Conservation (phyloP, 2,797 vertebrate species). For the Moxostoma hubbsi region DNA sequence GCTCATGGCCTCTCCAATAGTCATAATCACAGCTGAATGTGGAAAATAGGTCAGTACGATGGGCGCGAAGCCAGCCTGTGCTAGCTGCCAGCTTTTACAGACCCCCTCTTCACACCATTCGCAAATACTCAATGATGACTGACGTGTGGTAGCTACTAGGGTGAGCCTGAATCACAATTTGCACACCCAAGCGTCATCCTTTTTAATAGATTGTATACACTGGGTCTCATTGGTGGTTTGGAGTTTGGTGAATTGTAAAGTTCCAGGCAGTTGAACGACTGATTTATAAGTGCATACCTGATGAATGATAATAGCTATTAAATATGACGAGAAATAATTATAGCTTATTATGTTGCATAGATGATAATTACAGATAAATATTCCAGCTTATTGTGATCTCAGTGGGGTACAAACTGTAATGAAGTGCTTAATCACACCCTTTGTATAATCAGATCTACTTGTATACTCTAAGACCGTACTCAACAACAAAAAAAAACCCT, state of each 20-base stretch:
- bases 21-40: slow-evolving; percentile 60
- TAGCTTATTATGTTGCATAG: slow-evolving; percentile 22
- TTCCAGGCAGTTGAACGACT: neutral
- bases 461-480: neutral
- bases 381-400: slow-evolving; percentile 29
- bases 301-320: slow-evolving; percentile 39
- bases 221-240: neutral
- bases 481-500: neutral
- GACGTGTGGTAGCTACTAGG: slow-evolving; percentile 13
- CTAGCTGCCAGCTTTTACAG: slow-evolving; percentile 26
- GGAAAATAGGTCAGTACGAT: slow-evolving; percentile 64
- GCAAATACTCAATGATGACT: slow-evolving; percentile 30
- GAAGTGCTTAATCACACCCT: neutral
- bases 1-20: slow-evolving; percentile 54
- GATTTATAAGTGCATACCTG: slow-evolving; percentile 22
- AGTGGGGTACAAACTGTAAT: slow-evolving; percentile 23
- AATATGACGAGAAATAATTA: slow-evolving; percentile 20
- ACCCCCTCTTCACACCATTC: slow-evolving; percentile 21
- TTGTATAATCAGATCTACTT: slow-evolving; percentile 4
- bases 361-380: slow-evolving; percentile 25
- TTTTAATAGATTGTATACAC: slow-evolving; percentile 18
- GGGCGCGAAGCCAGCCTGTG: slow-evolving; percentile 41
- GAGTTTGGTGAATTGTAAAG: slow-evolving; percentile 15
- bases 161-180: slow-evolving; percentile 25
- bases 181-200: slow-evolving; percentile 1